phyloP scores from a whole-genome alignment of 2,797 vertebrate genomes.

The Lycodopsis pacificus region DNA sequence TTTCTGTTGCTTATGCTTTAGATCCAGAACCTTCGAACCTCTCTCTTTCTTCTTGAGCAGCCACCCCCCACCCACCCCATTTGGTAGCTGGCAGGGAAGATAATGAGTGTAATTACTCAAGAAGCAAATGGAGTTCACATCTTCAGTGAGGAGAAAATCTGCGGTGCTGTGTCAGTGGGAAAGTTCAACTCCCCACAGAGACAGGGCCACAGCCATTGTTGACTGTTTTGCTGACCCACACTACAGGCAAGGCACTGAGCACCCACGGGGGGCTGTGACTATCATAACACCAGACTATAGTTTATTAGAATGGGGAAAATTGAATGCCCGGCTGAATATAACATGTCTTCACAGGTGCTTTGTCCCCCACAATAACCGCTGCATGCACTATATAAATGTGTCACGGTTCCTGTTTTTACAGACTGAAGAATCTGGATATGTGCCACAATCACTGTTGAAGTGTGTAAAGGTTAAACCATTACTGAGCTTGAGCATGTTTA shows the following conservation, averaged over 20 bases:
- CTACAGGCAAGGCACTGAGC: slow-evolving; percentile 28
- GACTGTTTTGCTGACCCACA: slow-evolving; percentile 54
- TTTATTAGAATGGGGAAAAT: slow-evolving; percentile 52
- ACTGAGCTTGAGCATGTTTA: neutral
- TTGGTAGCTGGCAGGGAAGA: slow-evolving; percentile 40
- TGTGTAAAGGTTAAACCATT: neutral
- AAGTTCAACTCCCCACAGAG: slow-evolving; percentile 56
- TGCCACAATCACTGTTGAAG: neutral
- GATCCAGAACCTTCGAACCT: neutral
- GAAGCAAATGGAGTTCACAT: slow-evolving; percentile 43
- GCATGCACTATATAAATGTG: slow-evolving; percentile 4
- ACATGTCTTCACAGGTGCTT: slow-evolving; percentile 28
- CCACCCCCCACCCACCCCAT: neutral
- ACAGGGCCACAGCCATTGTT: slow-evolving; percentile 14
- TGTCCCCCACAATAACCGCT: slow-evolving; percentile 3
- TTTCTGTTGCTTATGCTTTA: neutral
- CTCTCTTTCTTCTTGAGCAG: slow-evolving; percentile 29
- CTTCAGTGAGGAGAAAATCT: slow-evolving; percentile 50
- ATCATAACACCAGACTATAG: slow-evolving; percentile 48
- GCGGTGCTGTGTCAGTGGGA: slow-evolving; percentile 56
- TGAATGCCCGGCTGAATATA: slow-evolving; percentile 22
- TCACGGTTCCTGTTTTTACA: neutral
- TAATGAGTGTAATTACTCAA: slow-evolving; percentile 73
- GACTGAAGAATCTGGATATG: neutral
- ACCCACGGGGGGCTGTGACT: slow-evolving; percentile 27